phyloP scores from a whole-genome alignment of 2,113 vertebrate genomes.

The Otus sunia region DNA sequence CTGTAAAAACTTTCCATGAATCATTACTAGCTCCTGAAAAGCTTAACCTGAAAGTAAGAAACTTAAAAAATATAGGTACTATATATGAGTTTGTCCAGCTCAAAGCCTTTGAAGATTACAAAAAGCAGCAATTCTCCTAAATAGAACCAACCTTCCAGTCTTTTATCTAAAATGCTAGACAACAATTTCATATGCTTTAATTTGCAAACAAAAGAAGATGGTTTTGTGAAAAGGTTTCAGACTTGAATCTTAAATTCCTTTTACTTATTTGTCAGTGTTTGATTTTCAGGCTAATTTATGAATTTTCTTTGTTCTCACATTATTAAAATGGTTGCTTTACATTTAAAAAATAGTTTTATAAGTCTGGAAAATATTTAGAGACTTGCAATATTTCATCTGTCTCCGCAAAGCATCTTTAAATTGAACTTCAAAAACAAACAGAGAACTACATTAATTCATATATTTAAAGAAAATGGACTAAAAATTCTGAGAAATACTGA shows the following conservation, averaged over 20 bases:
- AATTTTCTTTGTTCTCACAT: neutral
- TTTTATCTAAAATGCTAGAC: neutral
- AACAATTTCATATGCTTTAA: neutral
- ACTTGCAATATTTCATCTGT: neutral
- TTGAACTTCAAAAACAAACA: neutral
- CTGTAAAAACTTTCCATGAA: neutral
- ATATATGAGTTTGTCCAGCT: neutral
- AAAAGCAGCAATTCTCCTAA: neutral
- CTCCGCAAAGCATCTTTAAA: neutral
- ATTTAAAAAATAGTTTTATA: neutral
- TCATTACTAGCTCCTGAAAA: neutral
- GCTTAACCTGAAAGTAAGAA: neutral
- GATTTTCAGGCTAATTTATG: neutral
- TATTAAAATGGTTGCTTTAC: neutral
- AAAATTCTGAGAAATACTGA: neutral
- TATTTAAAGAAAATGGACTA: neutral
- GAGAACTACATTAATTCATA: neutral
- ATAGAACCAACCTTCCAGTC: neutral
- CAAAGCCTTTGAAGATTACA: neutral
- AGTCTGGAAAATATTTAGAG: neutral
- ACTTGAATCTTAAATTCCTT: neutral
- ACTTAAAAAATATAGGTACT: neutral
- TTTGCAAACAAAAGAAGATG: slow-evolving; percentile 21
- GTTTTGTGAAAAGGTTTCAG: slow-evolving; percentile 41
- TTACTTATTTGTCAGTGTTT: neutral